Evolutionary conservation across 2,797 vertebrate species (phyloP).

Genomic region (Rhinatrema bivittatum): DNA sequence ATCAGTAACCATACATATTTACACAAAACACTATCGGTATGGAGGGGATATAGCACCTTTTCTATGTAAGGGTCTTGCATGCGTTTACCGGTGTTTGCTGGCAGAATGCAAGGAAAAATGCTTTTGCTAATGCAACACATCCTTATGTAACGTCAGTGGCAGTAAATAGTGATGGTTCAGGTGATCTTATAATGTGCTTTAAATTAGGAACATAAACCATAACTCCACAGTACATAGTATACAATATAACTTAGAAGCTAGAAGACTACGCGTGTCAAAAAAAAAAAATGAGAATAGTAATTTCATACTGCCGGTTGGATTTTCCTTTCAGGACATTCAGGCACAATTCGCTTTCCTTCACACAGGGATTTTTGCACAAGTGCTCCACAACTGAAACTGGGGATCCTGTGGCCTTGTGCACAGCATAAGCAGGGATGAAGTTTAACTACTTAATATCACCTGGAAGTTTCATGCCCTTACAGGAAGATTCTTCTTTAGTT

Average conservation of each 20-base stretch:
- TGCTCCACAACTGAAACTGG: not conserved
- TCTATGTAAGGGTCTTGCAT: constrained; percentile 22
- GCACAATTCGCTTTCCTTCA: not conserved
- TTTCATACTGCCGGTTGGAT: not conserved
- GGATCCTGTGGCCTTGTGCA: not conserved
- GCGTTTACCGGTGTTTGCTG: constrained; percentile 33
- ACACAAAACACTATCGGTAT: constrained; percentile 35
- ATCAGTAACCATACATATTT: constrained; percentile 38
- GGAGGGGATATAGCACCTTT: constrained; percentile 21
- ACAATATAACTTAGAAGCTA: not conserved
- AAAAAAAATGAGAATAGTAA: constrained; percentile 3
- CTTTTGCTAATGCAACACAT: constrained; percentile 16
- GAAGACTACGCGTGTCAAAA: constrained; percentile 10
- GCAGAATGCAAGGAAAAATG: constrained; percentile 38
- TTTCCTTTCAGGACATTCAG: constrained; percentile 7
- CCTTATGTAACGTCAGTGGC: constrained; percentile 19
- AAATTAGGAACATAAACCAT: not conserved
- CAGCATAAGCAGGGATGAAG: not conserved
- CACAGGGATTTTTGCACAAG: not conserved
- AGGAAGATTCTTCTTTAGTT: not conserved
- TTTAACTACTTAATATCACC: not conserved
- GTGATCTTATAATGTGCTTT: constrained; percentile 3
- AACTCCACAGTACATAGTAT: not conserved
- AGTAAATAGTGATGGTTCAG: constrained; percentile 10
- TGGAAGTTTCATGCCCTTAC: not conserved